Base-by-base conservation (phyloP, 2,113 vertebrate genomes). In the Sterrhoptilus dennistouni region DNA sequence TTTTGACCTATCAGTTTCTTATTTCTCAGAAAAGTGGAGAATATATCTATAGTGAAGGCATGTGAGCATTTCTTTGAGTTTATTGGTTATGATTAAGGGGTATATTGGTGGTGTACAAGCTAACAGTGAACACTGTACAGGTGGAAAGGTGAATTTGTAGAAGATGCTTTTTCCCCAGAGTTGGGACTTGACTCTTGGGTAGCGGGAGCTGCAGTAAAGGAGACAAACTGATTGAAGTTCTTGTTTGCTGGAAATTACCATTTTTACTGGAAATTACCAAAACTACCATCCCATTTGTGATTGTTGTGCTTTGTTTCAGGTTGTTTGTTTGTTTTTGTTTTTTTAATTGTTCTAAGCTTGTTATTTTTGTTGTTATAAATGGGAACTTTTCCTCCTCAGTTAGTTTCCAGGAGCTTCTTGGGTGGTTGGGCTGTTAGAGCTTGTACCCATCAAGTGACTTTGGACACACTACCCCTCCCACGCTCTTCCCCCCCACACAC, bases 331-430 rank as follows among this genome's bases (percentile, higher is more conserved):
- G 17, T 17, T 52, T 28, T 24, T 52, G 50, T 56, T 61, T 60
- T 72, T 38, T 38, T 12, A n/a, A 61, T 31, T 28, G 21, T 18
- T 42, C 5, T 56, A n/a, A 79, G 14, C 14, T 60, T 84, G 18
- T 44, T 75, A 1, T 35, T 78, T 52, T 66, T 71, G 10, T 59
- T 72, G 8, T 29, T 31, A 0, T 29, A 21, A 87, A 36, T 3
- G 6, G 22, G 44, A 87, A 14, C 60, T 91, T 69, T 38, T 14
- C 40, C 14, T 54, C 70, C 45, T 72, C 23, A 17, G 66, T 49
- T 23, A 5, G 24, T 68, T 63, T 45, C 20, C 0, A 0, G 2
- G 3, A 20, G 12, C 19, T 35, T 54, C 23, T 59, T 0, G 0
- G 44, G 49, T 63, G 60, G 7, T 59, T 1, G 3, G 11, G 5